phyloP scores from a whole-genome alignment of 2,888 invertebrate species.

The Nebria brevicollis region DNA sequence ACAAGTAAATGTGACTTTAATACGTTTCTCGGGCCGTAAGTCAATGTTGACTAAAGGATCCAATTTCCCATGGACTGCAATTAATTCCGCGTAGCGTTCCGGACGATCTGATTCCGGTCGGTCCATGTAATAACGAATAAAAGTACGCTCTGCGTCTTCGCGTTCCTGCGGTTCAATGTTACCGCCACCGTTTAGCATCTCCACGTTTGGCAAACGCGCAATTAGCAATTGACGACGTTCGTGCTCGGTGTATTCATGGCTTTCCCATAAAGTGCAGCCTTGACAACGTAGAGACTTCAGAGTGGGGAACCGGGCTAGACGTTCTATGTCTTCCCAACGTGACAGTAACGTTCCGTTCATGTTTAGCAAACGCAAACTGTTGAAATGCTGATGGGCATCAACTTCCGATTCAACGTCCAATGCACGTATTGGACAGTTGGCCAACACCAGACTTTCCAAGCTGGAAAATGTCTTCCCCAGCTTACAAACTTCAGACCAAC shows the following conservation, averaged over 20 bases:
- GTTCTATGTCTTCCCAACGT: slow-evolving; percentile 91
- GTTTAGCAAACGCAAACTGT: slow-evolving; percentile 77
- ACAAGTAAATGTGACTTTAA: slow-evolving; percentile 85
- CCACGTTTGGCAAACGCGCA: slow-evolving; percentile 86
- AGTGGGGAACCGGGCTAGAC: slow-evolving; percentile 83
- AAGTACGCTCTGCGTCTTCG: slow-evolving; percentile 92
- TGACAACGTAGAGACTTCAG: slow-evolving; percentile 86
- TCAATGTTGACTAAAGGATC: slow-evolving; percentile 91
- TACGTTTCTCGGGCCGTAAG: slow-evolving; percentile 85
- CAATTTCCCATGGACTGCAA: slow-evolving; percentile 86
- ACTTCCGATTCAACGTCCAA: slow-evolving; percentile 54
- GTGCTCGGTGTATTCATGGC: slow-evolving; percentile 86
- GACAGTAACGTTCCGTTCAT: slow-evolving; percentile 84
- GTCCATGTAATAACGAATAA: slow-evolving; percentile 92
- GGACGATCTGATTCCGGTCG: slow-evolving; percentile 85
- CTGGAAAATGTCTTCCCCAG: slow-evolving; percentile 87
- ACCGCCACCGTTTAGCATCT: slow-evolving; percentile 89
- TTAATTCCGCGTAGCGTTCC: slow-evolving; percentile 84
- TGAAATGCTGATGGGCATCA: slow-evolving; percentile 32
- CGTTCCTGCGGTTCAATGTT: slow-evolving; percentile 85
- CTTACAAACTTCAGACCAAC: slow-evolving; percentile 85
- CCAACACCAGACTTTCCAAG: slow-evolving; percentile 84
- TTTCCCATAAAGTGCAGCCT: slow-evolving; percentile 80
- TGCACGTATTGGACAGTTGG: slow-evolving; percentile 82
- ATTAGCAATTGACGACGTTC: slow-evolving; percentile 88